phyloP scores from a whole-genome alignment of 2,888 invertebrate genomes.

The Drosophila leonis region DNA sequence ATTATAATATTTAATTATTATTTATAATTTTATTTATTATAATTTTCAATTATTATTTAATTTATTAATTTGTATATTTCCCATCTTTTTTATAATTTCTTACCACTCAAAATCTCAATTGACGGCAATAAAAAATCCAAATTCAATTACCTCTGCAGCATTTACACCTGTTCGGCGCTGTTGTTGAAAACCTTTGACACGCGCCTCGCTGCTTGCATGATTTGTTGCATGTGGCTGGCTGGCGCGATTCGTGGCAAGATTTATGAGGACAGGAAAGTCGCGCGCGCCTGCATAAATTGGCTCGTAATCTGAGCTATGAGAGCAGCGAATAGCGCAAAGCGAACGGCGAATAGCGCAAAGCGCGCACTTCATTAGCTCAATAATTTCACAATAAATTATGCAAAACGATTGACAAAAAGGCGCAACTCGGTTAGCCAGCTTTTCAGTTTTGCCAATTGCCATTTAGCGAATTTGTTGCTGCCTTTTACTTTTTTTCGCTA shows the following conservation, averaged over 20 bases:
- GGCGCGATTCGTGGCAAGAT: constrained; percentile 65
- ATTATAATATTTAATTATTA: not conserved
- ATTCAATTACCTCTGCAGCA: not conserved
- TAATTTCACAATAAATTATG: constrained; percentile 75
- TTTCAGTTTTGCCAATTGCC: constrained; percentile 23
- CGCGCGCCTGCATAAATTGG: constrained; percentile 75
- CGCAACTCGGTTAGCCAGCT: constrained; percentile 21
- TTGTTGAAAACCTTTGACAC: constrained; percentile 3
- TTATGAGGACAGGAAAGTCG: constrained; percentile 65
- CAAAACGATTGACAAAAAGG: constrained; percentile 65
- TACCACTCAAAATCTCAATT: not conserved
- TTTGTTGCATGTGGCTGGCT: constrained; percentile 66
- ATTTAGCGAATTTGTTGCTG: constrained; percentile 12
- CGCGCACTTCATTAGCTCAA: constrained; percentile 78
- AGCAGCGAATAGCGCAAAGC: constrained; percentile 35
- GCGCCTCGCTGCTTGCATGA: constrained; percentile 48
- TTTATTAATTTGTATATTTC: not conserved
- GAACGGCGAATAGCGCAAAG: constrained; percentile 42
- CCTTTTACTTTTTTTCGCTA: constrained; percentile 3
- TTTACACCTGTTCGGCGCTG: not conserved
- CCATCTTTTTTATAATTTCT: not conserved
- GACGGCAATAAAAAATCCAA: not conserved
- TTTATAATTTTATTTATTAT: not conserved
- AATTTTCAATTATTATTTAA: not conserved
- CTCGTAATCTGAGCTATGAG: constrained; percentile 60